These are phyloP conservation scores for Drosophila ohnishii DNA, from an alignment of 1,140 invertebrate species.

Conservation along the genomic window DNA sequence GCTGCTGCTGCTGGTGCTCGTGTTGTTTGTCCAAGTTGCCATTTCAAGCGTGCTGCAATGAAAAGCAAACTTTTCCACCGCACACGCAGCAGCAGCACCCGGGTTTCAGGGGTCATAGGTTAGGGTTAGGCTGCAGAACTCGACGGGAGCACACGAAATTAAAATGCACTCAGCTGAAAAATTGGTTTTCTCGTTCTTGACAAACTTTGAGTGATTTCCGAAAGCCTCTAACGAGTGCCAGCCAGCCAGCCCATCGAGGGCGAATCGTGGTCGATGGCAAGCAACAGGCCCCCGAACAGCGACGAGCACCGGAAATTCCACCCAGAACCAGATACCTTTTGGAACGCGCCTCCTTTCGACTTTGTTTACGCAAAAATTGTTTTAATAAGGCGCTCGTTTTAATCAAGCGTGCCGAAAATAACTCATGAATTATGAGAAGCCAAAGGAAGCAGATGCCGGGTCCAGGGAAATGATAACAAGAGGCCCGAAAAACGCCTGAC, in stretches of 20 bases:
- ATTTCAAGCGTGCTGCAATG: conserved; percentile 79
- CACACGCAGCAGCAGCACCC: conserved; percentile 9
- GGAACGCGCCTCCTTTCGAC: conserved; percentile 5
- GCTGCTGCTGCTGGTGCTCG: conserved; percentile 21
- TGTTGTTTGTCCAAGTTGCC: conserved; percentile 80
- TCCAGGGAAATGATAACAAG: conserved; percentile 23
- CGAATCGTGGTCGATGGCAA: conserved; percentile 17
- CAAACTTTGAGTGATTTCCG: conserved; percentile 82
- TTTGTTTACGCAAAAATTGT: conserved; percentile 59
- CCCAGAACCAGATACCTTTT: conserved; percentile 52
- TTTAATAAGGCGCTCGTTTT: conserved; percentile 58
- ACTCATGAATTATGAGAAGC: conserved; percentile 59
- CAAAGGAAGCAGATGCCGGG: neutral
- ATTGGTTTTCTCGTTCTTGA: conserved; percentile 82
- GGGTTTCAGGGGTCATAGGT: conserved; percentile 17
- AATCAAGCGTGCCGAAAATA: conserved; percentile 67
- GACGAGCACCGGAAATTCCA: conserved; percentile 5
- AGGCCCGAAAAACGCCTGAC: conserved; percentile 6
- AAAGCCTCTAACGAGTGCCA: conserved; percentile 72
- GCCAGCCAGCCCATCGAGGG: conserved; percentile 18
- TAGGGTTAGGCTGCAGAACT: conserved; percentile 40
- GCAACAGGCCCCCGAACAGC: conserved; percentile 35
- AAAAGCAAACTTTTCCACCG: conserved; percentile 77
- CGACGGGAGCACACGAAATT: conserved; percentile 72
- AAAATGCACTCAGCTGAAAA: conserved; percentile 83